Conservation (phyloP, 37 sponge, comb jelly and placozoan species). For the Corticium candelabrum region DNA sequence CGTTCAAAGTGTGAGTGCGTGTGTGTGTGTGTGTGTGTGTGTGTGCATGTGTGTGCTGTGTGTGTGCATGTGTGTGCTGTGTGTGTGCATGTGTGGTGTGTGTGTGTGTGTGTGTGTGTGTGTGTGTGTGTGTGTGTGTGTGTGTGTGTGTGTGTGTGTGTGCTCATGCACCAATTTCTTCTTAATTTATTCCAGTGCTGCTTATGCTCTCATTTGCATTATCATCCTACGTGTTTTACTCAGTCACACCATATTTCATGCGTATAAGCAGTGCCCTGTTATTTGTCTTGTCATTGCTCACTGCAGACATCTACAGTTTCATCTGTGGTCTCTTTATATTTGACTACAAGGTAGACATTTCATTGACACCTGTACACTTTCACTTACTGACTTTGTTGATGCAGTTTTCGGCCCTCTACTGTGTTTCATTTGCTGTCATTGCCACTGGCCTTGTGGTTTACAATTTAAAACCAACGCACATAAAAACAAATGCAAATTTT, state of each 20-base stretch:
- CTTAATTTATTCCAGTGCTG: slow-evolving; percentile 11
- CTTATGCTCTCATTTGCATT: too few relatives aligned
- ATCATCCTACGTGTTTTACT: slow-evolving; percentile 59
- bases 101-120: too few relatives aligned
- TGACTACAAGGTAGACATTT: slow-evolving; percentile 45
- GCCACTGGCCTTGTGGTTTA: slow-evolving; percentile 56
- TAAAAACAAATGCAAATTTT: too few relatives aligned
- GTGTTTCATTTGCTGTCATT: slow-evolving; percentile 47
- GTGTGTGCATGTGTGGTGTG: too few relatives aligned
- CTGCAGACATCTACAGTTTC: slow-evolving; percentile 72
- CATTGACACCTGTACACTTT: neutral
- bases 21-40: too few relatives aligned
- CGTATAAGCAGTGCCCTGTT: slow-evolving; percentile 61
- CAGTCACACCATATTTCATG: slow-evolving; percentile 44
- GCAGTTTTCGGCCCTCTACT: slow-evolving; percentile 68
- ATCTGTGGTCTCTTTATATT: slow-evolving; percentile 68
- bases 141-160: neutral
- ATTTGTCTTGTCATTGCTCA: slow-evolving; percentile 73
- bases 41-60: too few relatives aligned
- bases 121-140: neutral
- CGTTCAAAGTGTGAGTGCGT: too few relatives aligned
- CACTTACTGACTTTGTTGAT: neutral
- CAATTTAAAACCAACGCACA: slow-evolving; percentile 54
- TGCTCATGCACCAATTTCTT: neutral
- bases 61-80: too few relatives aligned